Conservation (phyloP, 64 coral and sea anemone genomes). For the Dendronephthya gigantea region DNA sequence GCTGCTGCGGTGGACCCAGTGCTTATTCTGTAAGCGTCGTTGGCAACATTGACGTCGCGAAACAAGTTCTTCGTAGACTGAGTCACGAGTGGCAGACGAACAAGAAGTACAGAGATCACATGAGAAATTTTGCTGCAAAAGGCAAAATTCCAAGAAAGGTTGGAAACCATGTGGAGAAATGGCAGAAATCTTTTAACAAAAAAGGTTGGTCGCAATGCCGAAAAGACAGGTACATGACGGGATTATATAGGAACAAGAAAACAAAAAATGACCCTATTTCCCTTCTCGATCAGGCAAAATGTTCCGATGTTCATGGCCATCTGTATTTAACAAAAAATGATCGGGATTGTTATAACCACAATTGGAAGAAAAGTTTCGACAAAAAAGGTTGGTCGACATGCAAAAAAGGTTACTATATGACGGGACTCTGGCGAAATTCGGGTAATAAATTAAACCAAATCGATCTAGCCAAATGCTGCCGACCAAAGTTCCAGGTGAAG, state of each 20-base stretch:
- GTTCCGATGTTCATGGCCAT: neutral
- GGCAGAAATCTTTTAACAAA: neutral
- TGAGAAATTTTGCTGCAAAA: neutral
- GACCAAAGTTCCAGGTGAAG: no score
- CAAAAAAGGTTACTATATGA: neutral
- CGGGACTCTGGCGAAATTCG: no score
- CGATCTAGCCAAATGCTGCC: no score
- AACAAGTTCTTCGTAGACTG: no score
- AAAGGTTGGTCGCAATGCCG: neutral
- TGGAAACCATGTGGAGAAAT: neutral
- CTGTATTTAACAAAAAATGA: neutral
- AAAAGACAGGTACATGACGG: neutral
- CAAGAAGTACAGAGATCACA: neutral
- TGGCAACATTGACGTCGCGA: no score
- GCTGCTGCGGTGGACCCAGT: no score
- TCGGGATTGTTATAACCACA: neutral
- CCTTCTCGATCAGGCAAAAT: neutral
- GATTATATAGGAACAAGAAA: neutral
- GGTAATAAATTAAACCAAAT: no score
- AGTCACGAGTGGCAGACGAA: neutral
- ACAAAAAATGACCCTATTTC: neutral
- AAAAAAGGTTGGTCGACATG: constrained; percentile 11
- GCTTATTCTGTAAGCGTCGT: no score
- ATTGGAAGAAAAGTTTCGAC: constrained; percentile 25
- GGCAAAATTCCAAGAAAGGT: neutral